Evolutionary conservation across 1,140 invertebrate genomes (phyloP), one percentile per base, ranked within the genome.

Genomic region (Hyles euphorbiae): DNA sequence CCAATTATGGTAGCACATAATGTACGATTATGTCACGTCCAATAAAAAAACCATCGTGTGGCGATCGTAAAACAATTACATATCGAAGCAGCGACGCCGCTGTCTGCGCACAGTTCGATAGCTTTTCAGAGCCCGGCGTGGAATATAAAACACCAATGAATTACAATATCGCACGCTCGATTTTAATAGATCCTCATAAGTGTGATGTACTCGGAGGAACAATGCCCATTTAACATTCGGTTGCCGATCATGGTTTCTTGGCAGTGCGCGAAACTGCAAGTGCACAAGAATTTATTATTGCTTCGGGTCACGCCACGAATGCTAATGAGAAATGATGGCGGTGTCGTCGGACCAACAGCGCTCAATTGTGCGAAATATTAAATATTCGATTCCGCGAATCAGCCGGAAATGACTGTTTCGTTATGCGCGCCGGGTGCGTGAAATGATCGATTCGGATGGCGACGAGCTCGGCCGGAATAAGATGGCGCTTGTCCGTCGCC

Each of bases 271-370:
- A 88, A 86, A 83, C 74, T 86, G 83, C 83, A 86, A 85, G 82
- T 86, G 83, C 79, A 86, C 74, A 78, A 78, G 85, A 85, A 88
- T 88, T 82, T 83, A 85, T 86, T 79, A 85, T 83, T 74, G 76
- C 65, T 63, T 50, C 47, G 60, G 56, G 77, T 73, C 70, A 81
- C 75, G 76, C 72, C 74, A 75, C 70, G 85, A 74, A 88, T 88
- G 78, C 71, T 77, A 85, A 88, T 61, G 54, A 60, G 55, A 55
- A 49, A 53, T 73, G 69, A 67, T 52, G 55, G 63, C 64, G 58
- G 59, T 62, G 70, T 60, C 60, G 68, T 61, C 67, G 68, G 67
- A 53, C 78, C 64, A 58, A 70, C 61, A 65, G 58, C 63, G 64
- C 61, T 64, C 68, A 71, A 76, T 84, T 79, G 76, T 79, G 84